Percentiles rank a stretch among this genome's conserved stretches.
These are phyloP conservation scores for Scyliorhinus canicula DNA, from an alignment of 2,797 vertebrate species.

Conservation along the genomic window DNA sequence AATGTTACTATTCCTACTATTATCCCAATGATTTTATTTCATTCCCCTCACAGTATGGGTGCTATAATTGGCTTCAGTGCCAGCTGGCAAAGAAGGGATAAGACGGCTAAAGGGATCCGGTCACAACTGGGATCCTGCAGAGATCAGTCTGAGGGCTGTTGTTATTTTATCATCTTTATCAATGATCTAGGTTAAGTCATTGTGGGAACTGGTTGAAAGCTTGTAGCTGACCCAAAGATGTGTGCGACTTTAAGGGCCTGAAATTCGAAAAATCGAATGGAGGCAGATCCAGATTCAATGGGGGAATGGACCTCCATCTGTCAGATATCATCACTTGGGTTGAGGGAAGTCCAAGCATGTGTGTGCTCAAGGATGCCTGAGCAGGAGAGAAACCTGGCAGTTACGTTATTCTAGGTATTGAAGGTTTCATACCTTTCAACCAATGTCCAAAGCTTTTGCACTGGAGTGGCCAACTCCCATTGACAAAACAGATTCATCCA, in stretches of 20 bases:
- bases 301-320: background rate
- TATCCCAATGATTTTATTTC: background rate
- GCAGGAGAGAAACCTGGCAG: background rate
- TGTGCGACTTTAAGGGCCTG: background rate
- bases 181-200: background rate
- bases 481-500: no score
- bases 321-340: background rate
- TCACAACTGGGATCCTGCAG: background rate
- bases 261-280: background rate
- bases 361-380: background rate
- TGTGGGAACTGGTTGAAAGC: background rate
- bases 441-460: no score
- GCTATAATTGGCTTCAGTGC: background rate
- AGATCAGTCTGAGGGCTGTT: background rate
- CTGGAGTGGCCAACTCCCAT: no score
- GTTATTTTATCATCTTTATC: background rate
- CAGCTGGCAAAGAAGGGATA: background rate
- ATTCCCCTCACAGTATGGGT: background rate
- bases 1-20: background rate
- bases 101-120: background rate
- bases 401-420: background rate
- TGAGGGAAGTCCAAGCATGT: background rate
- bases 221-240: background rate
- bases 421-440: background rate
- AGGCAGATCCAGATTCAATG: background rate